These are phyloP conservation scores for Montifringilla adamsi DNA, from an alignment of 2,113 vertebrate species.

Conservation along the genomic window DNA sequence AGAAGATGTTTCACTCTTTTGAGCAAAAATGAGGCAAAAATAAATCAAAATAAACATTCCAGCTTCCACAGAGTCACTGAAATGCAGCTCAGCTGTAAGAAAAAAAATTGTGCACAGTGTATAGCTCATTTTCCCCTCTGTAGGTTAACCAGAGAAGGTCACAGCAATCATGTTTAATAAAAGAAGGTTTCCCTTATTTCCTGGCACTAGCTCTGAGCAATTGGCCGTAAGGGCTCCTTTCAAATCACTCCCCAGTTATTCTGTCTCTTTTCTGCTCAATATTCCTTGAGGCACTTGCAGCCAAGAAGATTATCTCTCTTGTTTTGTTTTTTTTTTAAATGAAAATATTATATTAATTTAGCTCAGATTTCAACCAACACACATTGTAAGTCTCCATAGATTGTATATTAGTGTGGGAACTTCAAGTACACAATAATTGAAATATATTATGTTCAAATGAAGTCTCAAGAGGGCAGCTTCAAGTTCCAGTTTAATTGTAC, in stretches of 20 bases:
- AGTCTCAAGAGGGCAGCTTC: constrained; percentile 30
- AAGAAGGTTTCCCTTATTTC: constrained; percentile 66
- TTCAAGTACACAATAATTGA: constrained; percentile 51
- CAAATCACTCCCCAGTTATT: constrained; percentile 65
- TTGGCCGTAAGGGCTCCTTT: constrained; percentile 49
- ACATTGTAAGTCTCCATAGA: constrained; percentile 43
- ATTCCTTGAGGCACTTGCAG: constrained; percentile 52
- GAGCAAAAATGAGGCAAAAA: background rate
- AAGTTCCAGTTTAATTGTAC: background rate
- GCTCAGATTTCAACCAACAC: constrained; percentile 58
- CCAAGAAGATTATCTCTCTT: constrained; percentile 35
- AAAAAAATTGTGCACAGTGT: background rate
- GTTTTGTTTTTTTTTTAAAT: background rate
- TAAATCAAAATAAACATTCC: constrained; percentile 2
- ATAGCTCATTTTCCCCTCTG: background rate
- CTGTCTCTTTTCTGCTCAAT: constrained; percentile 53
- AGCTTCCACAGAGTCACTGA: background rate
- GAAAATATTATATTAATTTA: constrained; percentile 34
- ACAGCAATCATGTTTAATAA: constrained; percentile 59
- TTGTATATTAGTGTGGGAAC: constrained; percentile 31
- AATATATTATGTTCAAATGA: constrained; percentile 11
- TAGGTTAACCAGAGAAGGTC: constrained; percentile 61
- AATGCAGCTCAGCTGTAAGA: background rate
- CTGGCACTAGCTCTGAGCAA: constrained; percentile 57
- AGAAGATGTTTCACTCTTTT: background rate